phyloP scores from a whole-genome alignment of 2,888 invertebrate species.

The Eupithecia exiguata region DNA sequence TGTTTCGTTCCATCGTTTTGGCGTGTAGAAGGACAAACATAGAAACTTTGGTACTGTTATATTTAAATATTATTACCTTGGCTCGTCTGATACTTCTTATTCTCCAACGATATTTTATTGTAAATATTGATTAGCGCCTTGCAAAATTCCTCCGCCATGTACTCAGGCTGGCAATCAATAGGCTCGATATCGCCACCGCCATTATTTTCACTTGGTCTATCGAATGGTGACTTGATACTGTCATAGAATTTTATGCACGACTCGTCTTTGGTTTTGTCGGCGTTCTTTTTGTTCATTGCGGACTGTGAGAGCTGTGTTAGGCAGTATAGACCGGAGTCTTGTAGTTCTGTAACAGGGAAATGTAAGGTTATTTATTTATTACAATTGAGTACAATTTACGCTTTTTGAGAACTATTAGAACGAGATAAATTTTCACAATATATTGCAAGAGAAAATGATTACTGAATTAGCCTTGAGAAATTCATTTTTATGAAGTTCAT shows the following conservation, averaged over 20 bases:
- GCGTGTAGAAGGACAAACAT: not conserved
- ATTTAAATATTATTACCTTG: slow-evolving; percentile 55
- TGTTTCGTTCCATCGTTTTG: not conserved
- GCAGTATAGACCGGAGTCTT: slow-evolving; percentile 66
- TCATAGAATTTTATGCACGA: slow-evolving; percentile 62
- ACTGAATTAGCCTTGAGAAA: not conserved
- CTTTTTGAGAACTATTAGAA: not conserved
- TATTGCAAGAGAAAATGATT: not conserved
- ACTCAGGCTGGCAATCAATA: slow-evolving; percentile 70
- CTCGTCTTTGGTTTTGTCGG: slow-evolving; percentile 57
- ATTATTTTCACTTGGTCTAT: slow-evolving; percentile 38
- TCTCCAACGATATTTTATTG: slow-evolving; percentile 57
- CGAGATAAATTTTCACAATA: not conserved
- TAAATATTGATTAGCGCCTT: slow-evolving; percentile 64
- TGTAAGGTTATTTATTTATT: not conserved
- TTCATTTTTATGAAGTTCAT: not conserved
- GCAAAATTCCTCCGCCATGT: slow-evolving; percentile 67
- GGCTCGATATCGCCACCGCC: slow-evolving; percentile 54
- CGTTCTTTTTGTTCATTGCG: slow-evolving; percentile 53
- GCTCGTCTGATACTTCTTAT: slow-evolving; percentile 56
- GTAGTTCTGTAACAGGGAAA: slow-evolving; percentile 63
- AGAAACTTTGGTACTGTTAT: not conserved
- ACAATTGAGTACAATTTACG: not conserved
- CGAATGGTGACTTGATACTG: slow-evolving; percentile 58
- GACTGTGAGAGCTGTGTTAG: slow-evolving; percentile 66